phyloP scores from a whole-genome alignment of 2,797 vertebrate genomes.

The Poeciliopsis presidionis region DNA sequence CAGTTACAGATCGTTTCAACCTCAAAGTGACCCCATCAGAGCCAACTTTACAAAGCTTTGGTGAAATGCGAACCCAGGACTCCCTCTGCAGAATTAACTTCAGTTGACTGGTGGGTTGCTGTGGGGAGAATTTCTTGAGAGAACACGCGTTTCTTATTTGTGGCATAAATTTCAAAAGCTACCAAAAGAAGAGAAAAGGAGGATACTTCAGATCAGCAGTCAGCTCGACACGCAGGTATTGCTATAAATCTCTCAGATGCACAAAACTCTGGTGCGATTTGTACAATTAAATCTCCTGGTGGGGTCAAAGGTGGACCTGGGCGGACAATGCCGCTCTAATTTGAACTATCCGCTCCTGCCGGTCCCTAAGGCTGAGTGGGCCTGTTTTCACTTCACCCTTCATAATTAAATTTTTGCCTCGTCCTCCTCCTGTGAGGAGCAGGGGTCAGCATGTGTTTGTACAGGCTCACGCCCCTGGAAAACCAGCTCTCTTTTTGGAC shows the following conservation, averaged over 20 bases:
- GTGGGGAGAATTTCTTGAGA: slow-evolving; percentile 54
- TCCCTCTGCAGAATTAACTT: slow-evolving; percentile 75
- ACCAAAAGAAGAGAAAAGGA: slow-evolving; percentile 6
- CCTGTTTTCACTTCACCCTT: slow-evolving; percentile 67
- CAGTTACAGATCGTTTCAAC: slow-evolving; percentile 68
- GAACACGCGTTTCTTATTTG: slow-evolving; percentile 81
- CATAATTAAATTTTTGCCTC: slow-evolving; percentile 69
- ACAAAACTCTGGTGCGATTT: neutral
- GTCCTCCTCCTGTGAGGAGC: slow-evolving; percentile 65
- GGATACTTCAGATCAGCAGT: slow-evolving; percentile 41
- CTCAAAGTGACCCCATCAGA: slow-evolving; percentile 77
- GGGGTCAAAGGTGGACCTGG: slow-evolving; percentile 63
- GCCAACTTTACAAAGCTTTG: slow-evolving; percentile 77
- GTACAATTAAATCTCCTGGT: slow-evolving; percentile 39
- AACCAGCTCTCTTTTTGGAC: slow-evolving; percentile 18
- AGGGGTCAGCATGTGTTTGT: slow-evolving; percentile 54
- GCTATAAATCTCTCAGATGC: neutral
- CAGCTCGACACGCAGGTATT: slow-evolving; percentile 14
- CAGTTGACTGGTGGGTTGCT: slow-evolving; percentile 68
- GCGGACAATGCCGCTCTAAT: slow-evolving; percentile 72
- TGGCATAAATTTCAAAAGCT: slow-evolving; percentile 43
- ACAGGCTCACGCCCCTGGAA: neutral
- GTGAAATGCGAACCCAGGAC: slow-evolving; percentile 75
- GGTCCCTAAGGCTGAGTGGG: slow-evolving; percentile 62
- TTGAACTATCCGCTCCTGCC: slow-evolving; percentile 73